These are phyloP conservation scores for Spongia lamella DNA, from an alignment of 37 sponge, comb jelly and placozoan species.

Conservation along the genomic window DNA sequence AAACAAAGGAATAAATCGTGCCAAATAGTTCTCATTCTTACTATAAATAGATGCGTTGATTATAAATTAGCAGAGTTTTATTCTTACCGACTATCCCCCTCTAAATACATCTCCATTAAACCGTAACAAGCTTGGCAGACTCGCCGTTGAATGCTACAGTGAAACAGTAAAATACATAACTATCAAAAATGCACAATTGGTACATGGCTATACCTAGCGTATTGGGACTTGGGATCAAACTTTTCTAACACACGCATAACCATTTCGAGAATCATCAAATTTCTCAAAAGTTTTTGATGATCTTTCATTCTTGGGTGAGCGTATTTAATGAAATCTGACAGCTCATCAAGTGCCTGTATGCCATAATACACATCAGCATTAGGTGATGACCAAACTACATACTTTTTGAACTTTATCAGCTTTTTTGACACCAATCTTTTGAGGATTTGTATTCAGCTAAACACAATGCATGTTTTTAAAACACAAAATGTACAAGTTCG, in stretches of 20 bases:
- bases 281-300: slow-evolving; percentile 71
- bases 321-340: slow-evolving; percentile 19
- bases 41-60: no score
- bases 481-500: no score
- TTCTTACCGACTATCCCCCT: slow-evolving; percentile 64
- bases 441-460: no score
- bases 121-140: slow-evolving; percentile 34
- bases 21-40: slow-evolving; percentile 78
- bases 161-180: no score
- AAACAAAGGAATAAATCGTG: slow-evolving; percentile 58
- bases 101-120: slow-evolving; percentile 38
- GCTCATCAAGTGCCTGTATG: slow-evolving; percentile 33
- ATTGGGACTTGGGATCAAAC: slow-evolving; percentile 8
- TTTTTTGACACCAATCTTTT: no score
- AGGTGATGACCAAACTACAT: not conserved
- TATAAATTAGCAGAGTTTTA: no score
- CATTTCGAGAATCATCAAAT: slow-evolving; percentile 62
- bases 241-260: slow-evolving; percentile 35
- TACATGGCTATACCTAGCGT: slow-evolving; percentile 7
- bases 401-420: no score
- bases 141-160: not conserved
- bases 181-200: no score
- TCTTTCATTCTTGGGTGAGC: slow-evolving; percentile 46
- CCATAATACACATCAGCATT: not conserved
- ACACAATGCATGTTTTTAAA: no score